A percentile compares a stretch with the other conserved stretches of the same genome.
Evolutionary conservation across 2,113 vertebrate genomes (phyloP).

Genomic region (Anolis sagrei): DNA sequence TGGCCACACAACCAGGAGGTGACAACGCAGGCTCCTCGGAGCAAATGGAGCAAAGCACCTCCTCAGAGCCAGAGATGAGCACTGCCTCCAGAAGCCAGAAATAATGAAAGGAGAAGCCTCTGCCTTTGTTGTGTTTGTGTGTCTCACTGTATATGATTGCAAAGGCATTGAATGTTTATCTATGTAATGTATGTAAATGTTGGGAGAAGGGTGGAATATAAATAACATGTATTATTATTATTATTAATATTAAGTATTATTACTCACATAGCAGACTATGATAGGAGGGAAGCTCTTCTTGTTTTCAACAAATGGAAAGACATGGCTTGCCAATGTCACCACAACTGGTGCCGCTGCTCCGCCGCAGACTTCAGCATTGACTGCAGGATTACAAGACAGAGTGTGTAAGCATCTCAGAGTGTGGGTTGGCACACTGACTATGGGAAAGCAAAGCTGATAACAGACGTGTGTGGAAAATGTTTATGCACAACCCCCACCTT

Average conservation of each 20-base stretch:
- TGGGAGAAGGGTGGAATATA: too few species aligned
- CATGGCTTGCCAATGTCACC: neutral
- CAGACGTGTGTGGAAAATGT: neutral
- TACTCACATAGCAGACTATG: neutral
- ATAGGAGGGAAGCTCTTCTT: constrained; percentile 28
- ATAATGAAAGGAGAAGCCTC: too few species aligned
- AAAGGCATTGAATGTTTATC: too few species aligned
- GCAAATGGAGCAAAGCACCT: too few species aligned
- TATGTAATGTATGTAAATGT: too few species aligned
- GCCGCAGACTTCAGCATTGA: constrained; percentile 47
- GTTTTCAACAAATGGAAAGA: constrained; percentile 60
- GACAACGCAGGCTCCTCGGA: too few species aligned
- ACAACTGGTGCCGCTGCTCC: constrained; percentile 43
- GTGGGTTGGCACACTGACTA: constrained; percentile 24
- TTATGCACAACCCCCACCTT: neutral
- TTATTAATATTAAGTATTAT: neutral
- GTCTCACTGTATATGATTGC: too few species aligned
- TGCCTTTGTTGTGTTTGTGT: too few species aligned
- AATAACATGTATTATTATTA: too few species aligned
- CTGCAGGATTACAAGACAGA: constrained; percentile 26
- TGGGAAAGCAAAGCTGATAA: constrained; percentile 58
- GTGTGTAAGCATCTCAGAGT: neutral
- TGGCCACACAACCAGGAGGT: too few species aligned
- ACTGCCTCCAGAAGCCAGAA: too few species aligned
- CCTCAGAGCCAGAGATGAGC: too few species aligned